phyloP scores from a whole-genome alignment of 2,113 vertebrate genomes.

The Chaetura pelagica region DNA sequence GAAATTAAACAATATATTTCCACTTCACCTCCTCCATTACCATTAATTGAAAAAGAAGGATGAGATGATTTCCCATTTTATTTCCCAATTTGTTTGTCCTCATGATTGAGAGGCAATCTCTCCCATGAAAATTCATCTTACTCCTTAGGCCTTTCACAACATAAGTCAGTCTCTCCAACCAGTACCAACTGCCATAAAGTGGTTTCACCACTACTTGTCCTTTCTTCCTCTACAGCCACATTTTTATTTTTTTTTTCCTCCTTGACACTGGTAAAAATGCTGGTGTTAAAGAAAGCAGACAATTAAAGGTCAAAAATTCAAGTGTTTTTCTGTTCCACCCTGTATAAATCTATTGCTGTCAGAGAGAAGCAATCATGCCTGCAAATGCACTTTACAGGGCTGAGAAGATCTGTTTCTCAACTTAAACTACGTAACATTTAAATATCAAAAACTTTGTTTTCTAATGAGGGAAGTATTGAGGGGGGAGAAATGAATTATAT shows the following conservation, averaged over 20 bases:
- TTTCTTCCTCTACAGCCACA: background rate
- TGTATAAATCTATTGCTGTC: conserved; percentile 46
- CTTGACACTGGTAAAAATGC: conserved; percentile 1
- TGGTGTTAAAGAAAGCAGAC: conserved; percentile 38
- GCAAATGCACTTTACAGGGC: conserved; percentile 48
- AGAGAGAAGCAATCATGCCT: conserved; percentile 53
- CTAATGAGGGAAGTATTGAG: conserved; percentile 72
- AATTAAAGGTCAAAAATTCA: conserved; percentile 72
- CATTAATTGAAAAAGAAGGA: background rate
- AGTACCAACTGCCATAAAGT: background rate
- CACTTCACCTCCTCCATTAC: background rate
- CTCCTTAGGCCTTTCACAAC: background rate
- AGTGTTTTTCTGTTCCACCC: conserved; percentile 42
- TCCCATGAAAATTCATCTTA: background rate
- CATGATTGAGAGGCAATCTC: background rate
- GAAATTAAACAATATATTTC: background rate
- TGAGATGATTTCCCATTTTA: background rate
- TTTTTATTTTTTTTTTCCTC: background rate
- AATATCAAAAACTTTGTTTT: conserved; percentile 81
- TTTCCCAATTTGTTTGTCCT: background rate
- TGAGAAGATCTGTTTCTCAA: conserved; percentile 26
- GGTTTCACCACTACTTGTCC: background rate
- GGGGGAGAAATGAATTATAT: conserved; percentile 79
- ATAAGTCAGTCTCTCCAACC: background rate
- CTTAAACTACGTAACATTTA: conserved; percentile 76